Conservation (phyloP, 2,797 vertebrate species). For the Melanogrammus aeglefinus region DNA sequence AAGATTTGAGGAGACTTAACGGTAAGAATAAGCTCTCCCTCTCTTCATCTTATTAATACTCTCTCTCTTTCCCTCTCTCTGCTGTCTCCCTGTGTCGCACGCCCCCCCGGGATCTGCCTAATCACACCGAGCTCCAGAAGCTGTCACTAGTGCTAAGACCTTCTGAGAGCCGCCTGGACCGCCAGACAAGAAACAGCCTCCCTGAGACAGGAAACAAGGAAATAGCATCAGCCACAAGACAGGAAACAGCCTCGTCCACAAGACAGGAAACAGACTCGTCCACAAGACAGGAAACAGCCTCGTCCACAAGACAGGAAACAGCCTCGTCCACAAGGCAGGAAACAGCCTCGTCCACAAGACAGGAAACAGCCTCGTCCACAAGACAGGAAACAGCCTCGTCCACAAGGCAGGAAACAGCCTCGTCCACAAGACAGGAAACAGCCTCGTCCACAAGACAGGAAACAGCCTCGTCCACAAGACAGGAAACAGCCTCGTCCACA, state of each 20-base stretch:
- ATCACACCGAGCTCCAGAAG: conserved; percentile 47
- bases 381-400: too few relatives aligned
- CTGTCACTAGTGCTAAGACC: conserved; percentile 50
- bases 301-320: neutral
- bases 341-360: neutral
- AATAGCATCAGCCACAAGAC: neutral
- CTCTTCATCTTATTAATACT: conserved; percentile 4
- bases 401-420: too few relatives aligned
- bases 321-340: neutral
- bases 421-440: too few relatives aligned
- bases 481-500: neutral
- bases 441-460: too few relatives aligned
- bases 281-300: neutral
- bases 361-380: too few relatives aligned
- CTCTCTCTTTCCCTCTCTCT: neutral
- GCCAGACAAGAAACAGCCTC: conserved; percentile 3
- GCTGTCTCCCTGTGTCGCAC: neutral
- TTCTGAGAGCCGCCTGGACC: neutral
- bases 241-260: neutral
- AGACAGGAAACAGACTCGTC: neutral
- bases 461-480: neutral
- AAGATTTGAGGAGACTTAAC: conserved; percentile 29
- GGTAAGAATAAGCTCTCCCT: conserved; percentile 32
- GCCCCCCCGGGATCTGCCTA: conserved; percentile 41
- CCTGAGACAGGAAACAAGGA: neutral